Percentiles rank a stretch among this genome's conserved stretches.
phyloP scores from a whole-genome alignment of 2,888 invertebrate genomes.

The Pheosia gnoma region DNA sequence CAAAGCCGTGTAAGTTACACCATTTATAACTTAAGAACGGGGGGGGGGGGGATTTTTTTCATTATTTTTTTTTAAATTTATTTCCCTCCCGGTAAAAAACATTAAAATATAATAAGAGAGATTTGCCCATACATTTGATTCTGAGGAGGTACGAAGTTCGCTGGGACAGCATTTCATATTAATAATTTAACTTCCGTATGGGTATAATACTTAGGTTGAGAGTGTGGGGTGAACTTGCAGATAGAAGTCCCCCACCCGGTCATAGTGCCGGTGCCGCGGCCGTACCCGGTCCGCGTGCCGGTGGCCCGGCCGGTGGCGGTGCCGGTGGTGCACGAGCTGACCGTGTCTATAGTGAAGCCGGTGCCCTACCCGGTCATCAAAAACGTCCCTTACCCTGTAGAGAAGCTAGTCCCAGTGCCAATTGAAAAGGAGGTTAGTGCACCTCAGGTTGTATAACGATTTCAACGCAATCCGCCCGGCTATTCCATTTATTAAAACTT shows the following conservation, averaged over 20 bases:
- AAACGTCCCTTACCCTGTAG: conserved; percentile 88
- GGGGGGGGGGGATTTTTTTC: too few relatives aligned
- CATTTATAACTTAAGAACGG: too few relatives aligned
- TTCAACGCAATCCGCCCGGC: not conserved
- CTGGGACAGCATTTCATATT: not conserved
- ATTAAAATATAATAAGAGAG: too few relatives aligned
- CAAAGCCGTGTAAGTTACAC: too few relatives aligned
- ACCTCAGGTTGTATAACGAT: conserved; percentile 10
- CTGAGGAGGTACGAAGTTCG: too few relatives aligned
- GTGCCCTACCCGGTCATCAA: conserved; percentile 89
- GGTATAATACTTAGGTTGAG: conserved; percentile 6
- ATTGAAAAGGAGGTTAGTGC: conserved; percentile 88
- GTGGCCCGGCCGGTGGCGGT: conserved; percentile 89
- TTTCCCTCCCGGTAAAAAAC: too few relatives aligned
- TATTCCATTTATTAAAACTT: not conserved
- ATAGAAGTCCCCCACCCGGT: conserved; percentile 90
- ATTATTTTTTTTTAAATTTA: too few relatives aligned
- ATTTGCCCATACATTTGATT: too few relatives aligned
- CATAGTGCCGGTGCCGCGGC: conserved; percentile 89
- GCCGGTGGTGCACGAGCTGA: conserved; percentile 85
- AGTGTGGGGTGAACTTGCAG: conserved; percentile 66
- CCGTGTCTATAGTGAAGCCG: conserved; percentile 84
- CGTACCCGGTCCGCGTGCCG: conserved; percentile 90
- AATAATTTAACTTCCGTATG: conserved; percentile 12
- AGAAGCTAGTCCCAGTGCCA: conserved; percentile 89